Percentiles rank a stretch among this genome's conserved stretches.
Evolutionary conservation across 2,888 invertebrate species (phyloP).

Genomic region (Cremastinae sp.): DNA sequence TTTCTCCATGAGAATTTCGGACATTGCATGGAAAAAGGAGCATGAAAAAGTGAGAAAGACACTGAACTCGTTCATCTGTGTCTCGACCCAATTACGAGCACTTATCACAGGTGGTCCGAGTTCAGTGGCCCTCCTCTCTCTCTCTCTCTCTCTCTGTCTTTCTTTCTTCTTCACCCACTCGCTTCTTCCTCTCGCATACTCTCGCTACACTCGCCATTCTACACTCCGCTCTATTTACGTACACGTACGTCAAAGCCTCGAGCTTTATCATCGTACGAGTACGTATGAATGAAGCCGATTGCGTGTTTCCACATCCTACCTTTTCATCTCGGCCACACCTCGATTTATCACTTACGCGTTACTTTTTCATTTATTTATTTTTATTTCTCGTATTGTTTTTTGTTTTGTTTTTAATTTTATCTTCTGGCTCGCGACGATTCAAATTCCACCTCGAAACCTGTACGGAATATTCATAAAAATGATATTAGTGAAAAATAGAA

Average conservation of each 20-base stretch:
- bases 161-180: conserved; percentile 45
- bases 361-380: neutral
- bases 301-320: conserved; percentile 51
- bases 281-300: conserved; percentile 57
- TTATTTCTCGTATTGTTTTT: no score
- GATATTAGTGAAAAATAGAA: no score
- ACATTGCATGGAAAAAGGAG: neutral
- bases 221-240: conserved; percentile 16
- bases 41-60: conserved; percentile 26
- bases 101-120: conserved; percentile 61
- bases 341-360: conserved; percentile 9
- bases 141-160: conserved; percentile 1
- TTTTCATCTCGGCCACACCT: conserved; percentile 39
- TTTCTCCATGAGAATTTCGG: no score
- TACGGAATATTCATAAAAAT: no score
- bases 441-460: no score
- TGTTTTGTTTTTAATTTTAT: no score
- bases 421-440: no score
- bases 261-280: conserved; percentile 46
- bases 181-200: conserved; percentile 7
- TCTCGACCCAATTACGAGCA: conserved; percentile 56
- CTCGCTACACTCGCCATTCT: conserved; percentile 39
- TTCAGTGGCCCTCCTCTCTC: conserved; percentile 52
- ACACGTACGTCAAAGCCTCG: conserved; percentile 41
- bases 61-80: conserved; percentile 51